Evolutionary conservation across 2,888 invertebrate genomes (phyloP).

Genomic region (Diplolepis rosae): DNA sequence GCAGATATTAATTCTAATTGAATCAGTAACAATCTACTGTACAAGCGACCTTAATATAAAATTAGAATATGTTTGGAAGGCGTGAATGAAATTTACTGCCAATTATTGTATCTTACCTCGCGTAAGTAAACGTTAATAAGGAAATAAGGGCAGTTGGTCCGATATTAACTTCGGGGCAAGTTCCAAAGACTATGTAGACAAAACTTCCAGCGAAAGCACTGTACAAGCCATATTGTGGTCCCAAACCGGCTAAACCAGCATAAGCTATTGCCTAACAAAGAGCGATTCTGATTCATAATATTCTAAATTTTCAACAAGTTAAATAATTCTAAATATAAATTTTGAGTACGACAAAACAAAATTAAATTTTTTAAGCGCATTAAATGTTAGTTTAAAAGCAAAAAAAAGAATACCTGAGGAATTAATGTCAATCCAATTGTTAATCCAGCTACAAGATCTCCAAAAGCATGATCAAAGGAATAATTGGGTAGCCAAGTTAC

Average conservation of each 20-base stretch:
- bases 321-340: too few species aligned
- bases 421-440: slow-evolving; percentile 74
- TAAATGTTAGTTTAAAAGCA: slow-evolving; percentile 10
- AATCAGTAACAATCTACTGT: background rate
- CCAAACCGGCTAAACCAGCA: slow-evolving; percentile 62
- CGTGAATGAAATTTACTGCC: slow-evolving; percentile 25
- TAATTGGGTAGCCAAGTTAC: slow-evolving; percentile 74
- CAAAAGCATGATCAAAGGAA: slow-evolving; percentile 71
- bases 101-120: slow-evolving; percentile 56
- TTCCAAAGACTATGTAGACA: slow-evolving; percentile 86
- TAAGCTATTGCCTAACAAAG: slow-evolving; percentile 66
- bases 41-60: slow-evolving; percentile 1
- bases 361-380: background rate
- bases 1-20: slow-evolving; percentile 21
- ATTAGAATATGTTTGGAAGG: background rate
- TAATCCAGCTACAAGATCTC: slow-evolving; percentile 77
- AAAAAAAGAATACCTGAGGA: slow-evolving; percentile 70
- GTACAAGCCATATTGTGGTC: slow-evolving; percentile 86
- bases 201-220: slow-evolving; percentile 86
- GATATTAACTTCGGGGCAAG: slow-evolving; percentile 80
- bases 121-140: slow-evolving; percentile 81
- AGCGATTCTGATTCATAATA: background rate
- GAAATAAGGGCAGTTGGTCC: slow-evolving; percentile 87
- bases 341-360: background rate
- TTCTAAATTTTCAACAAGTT: background rate